phyloP scores from a whole-genome alignment of 37 sponge, comb jelly and placozoan species.

The Axinella damicornis region DNA sequence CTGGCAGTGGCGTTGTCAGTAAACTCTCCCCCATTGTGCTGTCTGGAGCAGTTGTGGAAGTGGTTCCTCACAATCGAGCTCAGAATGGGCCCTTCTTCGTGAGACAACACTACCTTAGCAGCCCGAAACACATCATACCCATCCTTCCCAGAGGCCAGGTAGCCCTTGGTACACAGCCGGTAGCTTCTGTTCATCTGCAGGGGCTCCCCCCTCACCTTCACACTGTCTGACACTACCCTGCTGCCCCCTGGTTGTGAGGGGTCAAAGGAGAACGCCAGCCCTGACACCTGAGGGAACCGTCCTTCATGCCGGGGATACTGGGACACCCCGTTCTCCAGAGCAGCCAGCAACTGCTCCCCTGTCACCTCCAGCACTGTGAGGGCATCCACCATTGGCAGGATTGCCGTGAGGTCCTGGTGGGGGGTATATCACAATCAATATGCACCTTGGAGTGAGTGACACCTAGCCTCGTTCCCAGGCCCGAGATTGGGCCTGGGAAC shows the following conservation, averaged over 20 bases:
- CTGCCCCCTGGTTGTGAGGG: constrained; percentile 46
- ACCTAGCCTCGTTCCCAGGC: no score
- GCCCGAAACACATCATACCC: constrained; percentile 76
- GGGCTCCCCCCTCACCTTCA: constrained; percentile 45
- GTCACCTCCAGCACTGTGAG: constrained; percentile 42
- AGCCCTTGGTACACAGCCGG: constrained; percentile 79
- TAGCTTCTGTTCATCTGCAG: constrained; percentile 49
- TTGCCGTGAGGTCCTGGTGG: constrained; percentile 52
- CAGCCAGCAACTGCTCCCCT: constrained; percentile 65
- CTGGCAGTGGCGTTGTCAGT: no score
- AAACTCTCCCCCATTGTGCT: no score
- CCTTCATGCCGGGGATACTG: constrained; percentile 85
- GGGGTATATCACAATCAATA: no score
- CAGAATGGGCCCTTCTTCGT: constrained; percentile 42
- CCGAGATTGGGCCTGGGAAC: no score
- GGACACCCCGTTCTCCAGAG: constrained; percentile 87
- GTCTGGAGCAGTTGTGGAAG: no score
- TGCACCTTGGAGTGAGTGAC: no score
- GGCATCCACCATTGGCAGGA: constrained; percentile 64
- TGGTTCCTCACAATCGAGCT: constrained; percentile 2
- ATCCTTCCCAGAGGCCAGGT: constrained; percentile 81
- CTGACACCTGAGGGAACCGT: constrained; percentile 88
- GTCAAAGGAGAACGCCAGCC: constrained; percentile 80
- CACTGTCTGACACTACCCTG: constrained; percentile 49
- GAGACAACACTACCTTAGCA: constrained; percentile 25